A percentile compares a stretch with the other conserved stretches of the same genome.
Evolutionary conservation across 2,888 invertebrate genomes (phyloP).

Genomic region (Agrochola litura): DNA sequence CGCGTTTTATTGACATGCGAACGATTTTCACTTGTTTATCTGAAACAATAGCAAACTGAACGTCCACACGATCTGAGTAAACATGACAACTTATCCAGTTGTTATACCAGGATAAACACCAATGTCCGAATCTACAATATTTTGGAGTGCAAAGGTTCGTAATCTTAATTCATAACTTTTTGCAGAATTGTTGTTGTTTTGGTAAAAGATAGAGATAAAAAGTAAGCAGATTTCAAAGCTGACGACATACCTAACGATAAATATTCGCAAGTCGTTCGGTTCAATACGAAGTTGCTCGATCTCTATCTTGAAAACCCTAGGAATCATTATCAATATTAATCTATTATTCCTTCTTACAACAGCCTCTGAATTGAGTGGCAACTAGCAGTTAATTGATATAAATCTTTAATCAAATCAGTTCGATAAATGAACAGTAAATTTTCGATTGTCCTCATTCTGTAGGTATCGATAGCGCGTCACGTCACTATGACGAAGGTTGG

Average conservation of each 20-base stretch:
- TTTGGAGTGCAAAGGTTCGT: neutral
- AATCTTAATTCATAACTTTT: neutral
- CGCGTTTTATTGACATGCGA: slow-evolving; percentile 52
- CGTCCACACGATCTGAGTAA: slow-evolving; percentile 29
- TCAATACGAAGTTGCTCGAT: slow-evolving; percentile 20
- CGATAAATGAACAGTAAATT: slow-evolving; percentile 65
- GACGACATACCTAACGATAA: neutral
- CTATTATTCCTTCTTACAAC: slow-evolving; percentile 14
- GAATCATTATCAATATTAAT: slow-evolving; percentile 38
- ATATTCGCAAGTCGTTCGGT: neutral
- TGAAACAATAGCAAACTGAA: slow-evolving; percentile 38
- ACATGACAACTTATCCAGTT: slow-evolving; percentile 38
- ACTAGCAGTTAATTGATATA: slow-evolving; percentile 49
- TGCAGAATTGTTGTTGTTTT: neutral
- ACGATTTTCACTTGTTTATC: slow-evolving; percentile 51
- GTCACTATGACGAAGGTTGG: slow-evolving; percentile 51
- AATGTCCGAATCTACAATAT: slow-evolving; percentile 3
- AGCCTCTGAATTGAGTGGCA: slow-evolving; percentile 36
- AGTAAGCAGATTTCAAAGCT: neutral
- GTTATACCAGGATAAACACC: slow-evolving; percentile 23
- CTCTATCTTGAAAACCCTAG: slow-evolving; percentile 27
- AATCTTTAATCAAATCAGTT: slow-evolving; percentile 69
- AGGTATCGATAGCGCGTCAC: slow-evolving; percentile 38
- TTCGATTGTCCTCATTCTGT: slow-evolving; percentile 70
- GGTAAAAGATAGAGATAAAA: neutral